Evolutionary conservation across 2,888 invertebrate genomes (phyloP), one percentile per base, ranked within the genome.

Genomic region (Drosophila histrio): DNA sequence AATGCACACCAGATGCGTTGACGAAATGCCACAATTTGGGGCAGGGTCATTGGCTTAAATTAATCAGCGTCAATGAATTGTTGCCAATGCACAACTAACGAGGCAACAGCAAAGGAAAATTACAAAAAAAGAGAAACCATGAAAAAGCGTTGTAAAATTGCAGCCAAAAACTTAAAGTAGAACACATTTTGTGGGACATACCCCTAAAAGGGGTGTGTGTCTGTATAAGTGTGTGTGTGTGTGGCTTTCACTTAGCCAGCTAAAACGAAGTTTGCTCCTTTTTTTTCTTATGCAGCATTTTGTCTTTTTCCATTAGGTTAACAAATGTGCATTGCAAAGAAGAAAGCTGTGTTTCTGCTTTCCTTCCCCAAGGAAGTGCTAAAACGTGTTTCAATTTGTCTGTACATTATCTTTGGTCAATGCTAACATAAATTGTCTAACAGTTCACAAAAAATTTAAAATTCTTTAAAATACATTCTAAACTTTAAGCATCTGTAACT

Each of bases 21-120:
- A 39, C 30, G 7, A 49, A 47, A 17, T 30, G 47, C 49, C 7
- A 24, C 39, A 58, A 79, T 59, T 36, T 44, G 53, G 79, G 58
- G 58, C 79, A 84, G 57, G 87, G 87, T 81, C 73, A 68, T 47
- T 59, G 44, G 54, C 41, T 60, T 38, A 68, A 84, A 79, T 84
- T 80, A 84, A 84, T 79, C 87, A 79, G 81, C 54, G 58, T 49
- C 79, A 78, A 59, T 61, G 72, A 46, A 52, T 47, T 54, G 84
- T 60, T 72, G 67, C 84, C 79, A 87, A 75, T 62, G 21, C n/a
- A 21, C 26, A 44, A 41, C 56, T 52, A 65, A 65, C 54, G 34
- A 65, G 62, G 39, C 75, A 60, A 21, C 50, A 52, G 28, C 44
- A 54, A 26, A 15, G n/a, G 24, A 32, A 36, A 38, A 54, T 50